Conservation (phyloP, 2,797 vertebrate genomes). For the Syngnathus acus region DNA sequence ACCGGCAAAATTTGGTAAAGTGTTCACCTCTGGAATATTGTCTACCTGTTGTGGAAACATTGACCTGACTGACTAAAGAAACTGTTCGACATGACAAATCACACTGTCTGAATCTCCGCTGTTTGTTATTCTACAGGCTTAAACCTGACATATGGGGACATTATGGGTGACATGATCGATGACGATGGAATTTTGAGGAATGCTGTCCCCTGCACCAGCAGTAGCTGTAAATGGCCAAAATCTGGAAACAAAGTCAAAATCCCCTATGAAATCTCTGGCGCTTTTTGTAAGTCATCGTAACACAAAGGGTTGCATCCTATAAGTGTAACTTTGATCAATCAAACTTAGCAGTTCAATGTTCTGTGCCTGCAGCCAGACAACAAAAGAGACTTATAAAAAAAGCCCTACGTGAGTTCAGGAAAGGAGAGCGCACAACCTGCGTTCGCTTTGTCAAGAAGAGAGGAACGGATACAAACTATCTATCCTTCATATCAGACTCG, state of each 20-base stretch:
- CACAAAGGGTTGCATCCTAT: background rate
- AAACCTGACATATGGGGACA: background rate
- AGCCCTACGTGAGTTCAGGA: background rate
- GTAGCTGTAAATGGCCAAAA: conserved; percentile 1
- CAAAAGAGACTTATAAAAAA: background rate
- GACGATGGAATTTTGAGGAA: background rate
- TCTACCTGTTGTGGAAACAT: background rate
- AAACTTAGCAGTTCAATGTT: too few species aligned
- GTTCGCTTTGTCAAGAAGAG: background rate
- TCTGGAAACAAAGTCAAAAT: background rate
- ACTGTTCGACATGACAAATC: background rate
- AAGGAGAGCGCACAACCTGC: background rate
- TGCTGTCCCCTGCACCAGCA: background rate
- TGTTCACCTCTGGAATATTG: too few species aligned
- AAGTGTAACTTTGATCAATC: too few species aligned
- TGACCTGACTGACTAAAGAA: too few species aligned
- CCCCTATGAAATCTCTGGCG: background rate
- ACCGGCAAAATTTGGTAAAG: too few species aligned
- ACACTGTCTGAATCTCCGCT: background rate
- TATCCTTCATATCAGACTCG: background rate
- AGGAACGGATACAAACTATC: background rate
- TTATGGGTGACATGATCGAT: background rate
- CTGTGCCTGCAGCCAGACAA: background rate
- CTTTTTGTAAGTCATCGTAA: background rate
- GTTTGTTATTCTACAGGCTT: background rate